Evolutionary conservation across 2,797 vertebrate species (phyloP).

Genomic region (Onychomys torridus): DNA sequence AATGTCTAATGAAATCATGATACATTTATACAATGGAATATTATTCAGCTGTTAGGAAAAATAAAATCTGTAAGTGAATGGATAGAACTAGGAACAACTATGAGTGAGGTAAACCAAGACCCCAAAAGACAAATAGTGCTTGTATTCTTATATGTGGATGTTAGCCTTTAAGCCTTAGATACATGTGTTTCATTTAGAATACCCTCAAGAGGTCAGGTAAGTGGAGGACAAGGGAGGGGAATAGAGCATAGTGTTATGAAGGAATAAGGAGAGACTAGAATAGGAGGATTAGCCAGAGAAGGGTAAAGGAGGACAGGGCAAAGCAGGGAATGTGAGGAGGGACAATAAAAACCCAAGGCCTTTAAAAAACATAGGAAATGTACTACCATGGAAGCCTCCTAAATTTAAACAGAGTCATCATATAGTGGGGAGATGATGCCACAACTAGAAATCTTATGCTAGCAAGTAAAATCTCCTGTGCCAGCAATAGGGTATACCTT

Average conservation of each 20-base stretch:
- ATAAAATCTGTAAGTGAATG: background rate
- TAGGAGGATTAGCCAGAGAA: background rate
- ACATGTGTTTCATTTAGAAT: background rate
- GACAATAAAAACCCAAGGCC: background rate
- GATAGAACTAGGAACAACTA: background rate
- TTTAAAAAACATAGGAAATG: background rate
- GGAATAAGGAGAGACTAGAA: background rate
- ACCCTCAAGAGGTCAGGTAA: background rate
- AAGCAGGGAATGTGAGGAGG: background rate
- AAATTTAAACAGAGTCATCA: background rate
- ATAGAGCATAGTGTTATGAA: background rate
- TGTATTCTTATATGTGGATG: background rate
- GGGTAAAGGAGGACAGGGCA: background rate
- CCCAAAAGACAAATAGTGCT: no score
- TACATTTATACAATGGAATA: background rate
- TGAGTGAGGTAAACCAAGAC: background rate
- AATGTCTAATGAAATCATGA: background rate
- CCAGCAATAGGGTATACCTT: background rate
- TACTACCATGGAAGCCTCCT: background rate
- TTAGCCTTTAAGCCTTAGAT: background rate
- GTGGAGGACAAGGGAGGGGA: background rate
- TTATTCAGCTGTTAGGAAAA: background rate
- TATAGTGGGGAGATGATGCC: background rate
- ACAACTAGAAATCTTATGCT: background rate
- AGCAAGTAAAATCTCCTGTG: background rate